Conservation (phyloP, 2,113 vertebrate species). For the Seriola quinqueradiata region DNA sequence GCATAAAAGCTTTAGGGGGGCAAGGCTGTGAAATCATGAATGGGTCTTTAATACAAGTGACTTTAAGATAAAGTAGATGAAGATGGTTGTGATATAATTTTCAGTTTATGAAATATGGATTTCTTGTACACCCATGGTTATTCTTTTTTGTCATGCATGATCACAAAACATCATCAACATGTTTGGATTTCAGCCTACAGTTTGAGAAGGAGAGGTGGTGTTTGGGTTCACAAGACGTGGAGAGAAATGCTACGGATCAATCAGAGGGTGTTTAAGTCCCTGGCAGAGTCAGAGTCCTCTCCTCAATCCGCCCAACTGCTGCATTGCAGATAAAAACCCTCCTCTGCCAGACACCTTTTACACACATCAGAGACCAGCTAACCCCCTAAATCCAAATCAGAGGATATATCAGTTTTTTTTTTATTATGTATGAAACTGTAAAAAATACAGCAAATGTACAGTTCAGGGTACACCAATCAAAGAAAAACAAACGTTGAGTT, state of each 20-base stretch:
- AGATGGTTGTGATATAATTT: background rate
- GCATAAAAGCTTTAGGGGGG: background rate
- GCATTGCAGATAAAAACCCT: constrained; percentile 80
- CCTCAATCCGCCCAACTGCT: constrained; percentile 65
- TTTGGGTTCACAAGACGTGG: constrained; percentile 7
- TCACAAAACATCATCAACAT: background rate
- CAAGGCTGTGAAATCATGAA: background rate
- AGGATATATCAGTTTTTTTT: background rate
- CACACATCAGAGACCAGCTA: constrained; percentile 45
- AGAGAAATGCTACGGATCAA: constrained; percentile 54
- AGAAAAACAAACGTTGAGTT: background rate
- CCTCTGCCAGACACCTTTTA: constrained; percentile 45
- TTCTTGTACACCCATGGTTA: background rate
- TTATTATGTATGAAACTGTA: background rate
- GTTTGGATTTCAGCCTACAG: constrained; percentile 6
- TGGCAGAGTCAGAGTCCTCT: constrained; percentile 55
- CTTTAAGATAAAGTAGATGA: background rate
- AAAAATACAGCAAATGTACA: constrained; percentile 7
- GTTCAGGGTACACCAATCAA: background rate
- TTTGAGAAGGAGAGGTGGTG: constrained; percentile 1
- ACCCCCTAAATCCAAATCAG: constrained; percentile 20
- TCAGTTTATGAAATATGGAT: constrained; percentile 17
- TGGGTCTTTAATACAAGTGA: background rate
- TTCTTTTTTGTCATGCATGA: constrained; percentile 1
- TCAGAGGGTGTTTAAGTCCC: constrained; percentile 58